Percentiles rank a stretch among this genome's conserved stretches.
Conservation (phyloP, 2,113 vertebrate species). For the Oncorhynchus kisutch region DNA sequence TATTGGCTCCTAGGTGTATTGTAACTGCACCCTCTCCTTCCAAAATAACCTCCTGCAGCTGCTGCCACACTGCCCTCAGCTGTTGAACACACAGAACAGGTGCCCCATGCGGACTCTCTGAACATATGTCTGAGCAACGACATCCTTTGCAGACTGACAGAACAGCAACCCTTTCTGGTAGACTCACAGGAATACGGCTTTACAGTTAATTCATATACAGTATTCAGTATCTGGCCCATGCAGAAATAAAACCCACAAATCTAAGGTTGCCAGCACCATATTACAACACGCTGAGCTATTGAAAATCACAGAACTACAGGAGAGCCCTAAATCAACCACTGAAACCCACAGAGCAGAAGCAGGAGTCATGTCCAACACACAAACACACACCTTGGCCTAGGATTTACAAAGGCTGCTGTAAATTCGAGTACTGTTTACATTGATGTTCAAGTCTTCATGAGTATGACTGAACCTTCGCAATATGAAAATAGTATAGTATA, state of each 20-base stretch:
- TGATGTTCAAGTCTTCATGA: background rate
- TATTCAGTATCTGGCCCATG: background rate
- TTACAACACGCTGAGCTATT: constrained; percentile 3
- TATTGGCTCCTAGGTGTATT: too few relatives aligned
- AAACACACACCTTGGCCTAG: constrained; percentile 6
- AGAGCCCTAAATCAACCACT: constrained; percentile 25
- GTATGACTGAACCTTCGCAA: constrained; percentile 16
- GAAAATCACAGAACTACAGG: constrained; percentile 29
- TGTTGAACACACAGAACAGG: too few relatives aligned
- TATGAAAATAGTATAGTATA: constrained; percentile 28
- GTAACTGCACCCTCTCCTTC: too few relatives aligned
- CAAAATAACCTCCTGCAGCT: too few relatives aligned
- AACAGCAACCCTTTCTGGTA: background rate
- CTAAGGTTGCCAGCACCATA: constrained; percentile 46
- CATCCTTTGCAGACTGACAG: background rate
- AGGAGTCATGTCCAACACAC: constrained; percentile 8
- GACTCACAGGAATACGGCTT: constrained; percentile 58
- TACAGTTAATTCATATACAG: constrained; percentile 63
- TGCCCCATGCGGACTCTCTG: constrained; percentile 43
- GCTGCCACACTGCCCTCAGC: too few relatives aligned
- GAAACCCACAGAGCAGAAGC: constrained; percentile 27
- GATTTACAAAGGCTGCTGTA: constrained; percentile 27
- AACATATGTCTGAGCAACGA: background rate
- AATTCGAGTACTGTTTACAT: constrained; percentile 36
- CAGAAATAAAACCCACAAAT: background rate